phyloP scores from a whole-genome alignment of 2,113 vertebrate species.

The Coracopsis vasa region DNA sequence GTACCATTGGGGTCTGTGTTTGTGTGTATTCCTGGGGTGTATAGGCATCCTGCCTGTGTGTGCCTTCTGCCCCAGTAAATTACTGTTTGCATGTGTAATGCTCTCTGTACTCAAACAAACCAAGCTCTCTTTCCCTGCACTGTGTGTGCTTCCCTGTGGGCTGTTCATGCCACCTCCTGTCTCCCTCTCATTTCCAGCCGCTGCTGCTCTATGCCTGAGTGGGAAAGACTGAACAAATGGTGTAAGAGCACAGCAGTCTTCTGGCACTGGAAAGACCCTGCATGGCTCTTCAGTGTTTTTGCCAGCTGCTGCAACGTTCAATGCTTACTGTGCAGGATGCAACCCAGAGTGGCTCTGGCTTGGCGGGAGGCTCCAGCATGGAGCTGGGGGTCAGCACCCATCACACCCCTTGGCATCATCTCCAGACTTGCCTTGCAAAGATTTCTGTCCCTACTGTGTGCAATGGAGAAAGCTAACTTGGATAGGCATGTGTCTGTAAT shows the following conservation, averaged over 20 bases:
- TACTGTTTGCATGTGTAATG: not conserved
- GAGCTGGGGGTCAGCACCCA: not conserved
- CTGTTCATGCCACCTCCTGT: not conserved
- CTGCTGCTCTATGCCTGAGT: not conserved
- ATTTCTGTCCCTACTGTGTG: not conserved
- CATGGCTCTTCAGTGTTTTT: not conserved
- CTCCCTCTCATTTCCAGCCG: not conserved
- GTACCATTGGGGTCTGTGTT: not conserved
- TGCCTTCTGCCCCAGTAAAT: not conserved
- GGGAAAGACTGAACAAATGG: not conserved
- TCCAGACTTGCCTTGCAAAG: not conserved
- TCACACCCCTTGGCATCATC: not conserved
- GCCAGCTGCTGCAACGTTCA: rapidly evolving
- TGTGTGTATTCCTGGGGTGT: not conserved
- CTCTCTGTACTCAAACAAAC: not conserved
- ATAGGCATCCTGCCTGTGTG: not conserved
- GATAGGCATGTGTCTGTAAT: not conserved
- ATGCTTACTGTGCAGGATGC: rapidly evolving
- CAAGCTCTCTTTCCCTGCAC: not conserved
- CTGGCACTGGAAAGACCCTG: not conserved
- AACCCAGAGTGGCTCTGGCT: rapidly evolving
- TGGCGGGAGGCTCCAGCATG: rapidly evolving
- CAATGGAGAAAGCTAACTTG: rapidly evolving
- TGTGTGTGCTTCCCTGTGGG: not conserved
- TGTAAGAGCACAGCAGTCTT: not conserved